Base-by-base conservation (phyloP, 37 sponge, comb jelly and placozoan genomes). In the Agelas oroides region DNA sequence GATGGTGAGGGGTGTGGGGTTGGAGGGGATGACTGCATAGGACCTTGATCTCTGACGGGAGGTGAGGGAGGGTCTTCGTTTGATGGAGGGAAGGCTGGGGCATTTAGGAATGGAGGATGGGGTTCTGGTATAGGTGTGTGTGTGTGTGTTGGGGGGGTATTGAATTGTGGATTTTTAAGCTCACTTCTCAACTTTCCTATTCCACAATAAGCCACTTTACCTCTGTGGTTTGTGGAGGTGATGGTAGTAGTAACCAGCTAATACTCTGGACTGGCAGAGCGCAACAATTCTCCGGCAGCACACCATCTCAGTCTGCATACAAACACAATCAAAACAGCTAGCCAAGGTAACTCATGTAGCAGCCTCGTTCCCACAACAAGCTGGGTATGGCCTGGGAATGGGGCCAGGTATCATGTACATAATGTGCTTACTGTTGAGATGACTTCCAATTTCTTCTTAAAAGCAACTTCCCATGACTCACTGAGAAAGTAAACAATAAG, bases 231-330 rank as follows among this genome's bases (percentile, higher is more conserved):
- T 18, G 52, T 36, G 41, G 37, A 61, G 57, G 27, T 78, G 53
- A 71, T 83, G 67, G 62, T 78, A 78, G 59, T 89, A 73, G 59
- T 86, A 89, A 52, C 65, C 83, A 37, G 74, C 82, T n/a, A 70
- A 74, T 1, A 93, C n/a, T 12, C 57, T 0, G 31, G 16, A 28
- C 60, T 82, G 80, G 63, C 88, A 77, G 25, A 91, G 46, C 69
- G 81, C 56, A 0, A 87, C 85, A 0, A 91, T 67, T 34, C 81
- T 59, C 38, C 85, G 56, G 65, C 94, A 94, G 77, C 94, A 94
- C 18, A 83, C 71, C 56, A 94, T 66, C 65, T 94, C 94, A 20
- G 70, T 56, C 86, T 88, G 69, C 65, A 73, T 18, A 63, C n/a
- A n/a, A n/a, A n/a, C n/a, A n/a, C n/a, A n/a, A n/a, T n/a, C n/a